phyloP scores from a whole-genome alignment of 2,113 vertebrate genomes.

The Pollimyrus isidori region DNA sequence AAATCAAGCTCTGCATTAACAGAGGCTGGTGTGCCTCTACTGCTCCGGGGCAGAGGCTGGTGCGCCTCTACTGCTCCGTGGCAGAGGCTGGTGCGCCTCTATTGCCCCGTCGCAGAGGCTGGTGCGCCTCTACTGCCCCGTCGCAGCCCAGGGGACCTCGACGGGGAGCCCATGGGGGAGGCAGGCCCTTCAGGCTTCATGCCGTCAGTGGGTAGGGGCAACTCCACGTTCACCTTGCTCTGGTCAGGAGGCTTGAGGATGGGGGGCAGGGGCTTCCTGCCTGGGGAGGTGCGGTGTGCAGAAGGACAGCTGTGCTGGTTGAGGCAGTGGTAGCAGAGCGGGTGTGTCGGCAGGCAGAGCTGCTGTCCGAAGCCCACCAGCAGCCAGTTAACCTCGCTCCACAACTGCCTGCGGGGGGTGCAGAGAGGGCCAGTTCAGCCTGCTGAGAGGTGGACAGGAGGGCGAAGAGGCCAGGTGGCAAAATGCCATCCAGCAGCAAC shows the following conservation, averaged over 20 bases:
- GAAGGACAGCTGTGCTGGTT: conserved; percentile 77
- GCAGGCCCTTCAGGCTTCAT: conserved; percentile 29
- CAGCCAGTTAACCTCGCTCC: conserved; percentile 88
- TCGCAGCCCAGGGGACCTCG: conserved; percentile 7
- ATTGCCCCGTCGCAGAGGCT: neutral
- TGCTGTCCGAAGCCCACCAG: conserved; percentile 95
- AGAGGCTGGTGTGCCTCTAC: conserved; percentile 3
- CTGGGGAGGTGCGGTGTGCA: conserved; percentile 53
- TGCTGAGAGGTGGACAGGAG: neutral
- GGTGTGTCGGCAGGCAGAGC: conserved; percentile 75
- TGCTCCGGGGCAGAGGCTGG: conserved; percentile 3
- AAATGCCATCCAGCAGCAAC: neutral
- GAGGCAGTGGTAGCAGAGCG: conserved; percentile 76
- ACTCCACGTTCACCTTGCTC: conserved; percentile 32
- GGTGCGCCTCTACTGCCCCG: conserved; percentile 7
- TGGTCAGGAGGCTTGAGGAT: neutral
- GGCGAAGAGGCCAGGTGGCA: neutral
- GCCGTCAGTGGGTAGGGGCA: neutral
- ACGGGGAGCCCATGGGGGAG: neutral
- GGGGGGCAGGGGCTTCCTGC: conserved; percentile 41
- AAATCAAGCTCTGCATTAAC: neutral
- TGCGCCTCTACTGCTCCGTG: conserved; percentile 8
- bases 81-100: conserved; percentile 19
- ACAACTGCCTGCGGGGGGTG: conserved; percentile 68
- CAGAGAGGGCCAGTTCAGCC: neutral